Base-by-base conservation (phyloP, 2,113 vertebrate species). In the Cinclus mexicanus region DNA sequence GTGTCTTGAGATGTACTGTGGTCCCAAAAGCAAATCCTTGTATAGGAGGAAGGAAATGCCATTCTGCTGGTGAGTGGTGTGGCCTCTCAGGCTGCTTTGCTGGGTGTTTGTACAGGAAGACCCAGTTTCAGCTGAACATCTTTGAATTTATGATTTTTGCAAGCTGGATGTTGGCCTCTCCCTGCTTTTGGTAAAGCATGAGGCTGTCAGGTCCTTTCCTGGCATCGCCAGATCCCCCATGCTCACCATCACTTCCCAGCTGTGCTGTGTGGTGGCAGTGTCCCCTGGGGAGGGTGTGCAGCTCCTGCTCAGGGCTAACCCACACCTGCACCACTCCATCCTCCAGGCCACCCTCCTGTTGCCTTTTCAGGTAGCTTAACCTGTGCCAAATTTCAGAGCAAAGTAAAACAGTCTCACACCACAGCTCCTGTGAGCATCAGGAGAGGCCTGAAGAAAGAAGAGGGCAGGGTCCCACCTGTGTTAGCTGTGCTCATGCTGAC, bases 121-220 rank as follows among this genome's bases (percentile, higher is more conserved):
- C 31, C 3, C 6, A 4, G 19, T 31, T 90, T 78, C 19, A 74
- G 0, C 7, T 69, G n/a, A 42, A 12, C 1, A 1, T 31, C 10
- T 78, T 69, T 0, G 2, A 61, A 49, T 82, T 39, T 85, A 9
- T 31, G 37, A 2, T 33, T 78, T 78, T 74, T 71, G 23, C 12
- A 31, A 49, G 65, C 60, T 61, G 65, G 41, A 19, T 10, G 2
- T 7, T 29, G 55, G 56, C 2, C 10, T n/a, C 10, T 84, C 14
- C n/a, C 10, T 19, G 21, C 7, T 57, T 18, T 12, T 50, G 42
- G 53, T 46, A 29, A 80, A 76, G 41, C 24, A 10, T 14, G 49
- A 59, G 20, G 53, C 53, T 74, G n/a, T 28, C 57, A 65, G 33
- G 14, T 80, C 37, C 57, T 33, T 67, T 24, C 20, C 13, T 47